Evolutionary conservation across 2,113 vertebrate species (phyloP).

Genomic region (Barbus barbus): DNA sequence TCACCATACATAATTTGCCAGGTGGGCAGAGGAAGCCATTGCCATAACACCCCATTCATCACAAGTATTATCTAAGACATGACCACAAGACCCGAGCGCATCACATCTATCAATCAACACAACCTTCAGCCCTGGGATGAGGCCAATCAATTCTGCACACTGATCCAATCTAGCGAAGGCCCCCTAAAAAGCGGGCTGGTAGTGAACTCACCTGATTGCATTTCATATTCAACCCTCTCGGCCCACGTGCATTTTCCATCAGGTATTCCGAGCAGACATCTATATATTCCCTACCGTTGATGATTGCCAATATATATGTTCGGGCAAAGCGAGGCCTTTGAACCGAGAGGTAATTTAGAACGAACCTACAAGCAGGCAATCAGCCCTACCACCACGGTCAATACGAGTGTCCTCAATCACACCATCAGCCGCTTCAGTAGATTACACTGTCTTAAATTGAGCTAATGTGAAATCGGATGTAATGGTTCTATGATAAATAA

Average conservation of each 20-base stretch:
- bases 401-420: conserved; percentile 24
- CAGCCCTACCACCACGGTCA: neutral
- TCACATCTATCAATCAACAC: too few relatives aligned
- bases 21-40: conserved; percentile 3
- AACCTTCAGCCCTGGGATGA: conserved; percentile 36
- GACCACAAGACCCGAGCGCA: conserved; percentile 29
- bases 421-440: neutral
- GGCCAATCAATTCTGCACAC: conserved; percentile 51
- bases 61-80: conserved; percentile 42
- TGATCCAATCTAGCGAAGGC: conserved; percentile 54
- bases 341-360: conserved; percentile 37
- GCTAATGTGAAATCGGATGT: conserved; percentile 3
- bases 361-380: conserved; percentile 15
- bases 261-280: conserved; percentile 34
- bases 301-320: conserved; percentile 40
- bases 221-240: conserved; percentile 56
- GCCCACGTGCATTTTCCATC: conserved; percentile 32
- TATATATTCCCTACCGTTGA: conserved; percentile 31
- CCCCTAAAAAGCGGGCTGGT: conserved; percentile 48
- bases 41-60: conserved; percentile 51
- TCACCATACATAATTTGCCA: conserved; percentile 15
- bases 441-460: conserved; percentile 12
- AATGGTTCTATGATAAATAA: conserved; percentile 19
- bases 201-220: conserved; percentile 62
- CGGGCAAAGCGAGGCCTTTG: conserved; percentile 12